These are phyloP conservation scores for Drosophila suboccidentalis DNA, from an alignment of 2,888 invertebrate genomes.

Conservation along the genomic window DNA sequence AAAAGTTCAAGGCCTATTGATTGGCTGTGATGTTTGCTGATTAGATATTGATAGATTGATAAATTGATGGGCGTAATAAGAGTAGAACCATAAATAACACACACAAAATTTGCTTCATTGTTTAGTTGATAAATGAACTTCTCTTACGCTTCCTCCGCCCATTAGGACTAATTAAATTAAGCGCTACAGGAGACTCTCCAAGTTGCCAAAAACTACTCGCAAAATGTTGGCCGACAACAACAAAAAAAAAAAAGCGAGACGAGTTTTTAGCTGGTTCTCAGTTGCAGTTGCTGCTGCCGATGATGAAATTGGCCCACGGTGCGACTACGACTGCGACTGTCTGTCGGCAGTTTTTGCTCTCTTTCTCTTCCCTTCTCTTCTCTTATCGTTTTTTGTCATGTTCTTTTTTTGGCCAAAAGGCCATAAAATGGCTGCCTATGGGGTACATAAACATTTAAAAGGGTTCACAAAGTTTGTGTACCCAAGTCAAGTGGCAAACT, in stretches of 20 bases:
- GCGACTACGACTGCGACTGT: constrained; percentile 26
- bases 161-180: constrained; percentile 69
- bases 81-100: neutral
- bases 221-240: neutral
- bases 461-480: constrained; percentile 32
- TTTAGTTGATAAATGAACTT: constrained; percentile 37
- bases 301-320: constrained; percentile 54
- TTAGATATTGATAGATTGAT: constrained; percentile 50
- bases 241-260: constrained; percentile 9
- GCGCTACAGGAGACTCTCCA: constrained; percentile 19
- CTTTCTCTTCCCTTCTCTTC: neutral
- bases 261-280: constrained; percentile 30
- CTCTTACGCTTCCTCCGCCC: neutral
- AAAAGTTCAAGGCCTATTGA: constrained; percentile 56
- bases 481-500: constrained; percentile 37
- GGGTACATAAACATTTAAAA: constrained; percentile 46
- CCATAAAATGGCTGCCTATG: constrained; percentile 48
- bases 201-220: constrained; percentile 10
- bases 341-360: constrained; percentile 37
- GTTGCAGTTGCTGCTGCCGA: constrained; percentile 53
- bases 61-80: constrained; percentile 42
- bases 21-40: constrained; percentile 36
- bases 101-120: constrained; percentile 31
- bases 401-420: constrained; percentile 49
- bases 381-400: constrained; percentile 26